These are phyloP conservation scores for Harlomillsia oculata DNA, from an alignment of 1,140 invertebrate genomes.

Conservation along the genomic window DNA sequence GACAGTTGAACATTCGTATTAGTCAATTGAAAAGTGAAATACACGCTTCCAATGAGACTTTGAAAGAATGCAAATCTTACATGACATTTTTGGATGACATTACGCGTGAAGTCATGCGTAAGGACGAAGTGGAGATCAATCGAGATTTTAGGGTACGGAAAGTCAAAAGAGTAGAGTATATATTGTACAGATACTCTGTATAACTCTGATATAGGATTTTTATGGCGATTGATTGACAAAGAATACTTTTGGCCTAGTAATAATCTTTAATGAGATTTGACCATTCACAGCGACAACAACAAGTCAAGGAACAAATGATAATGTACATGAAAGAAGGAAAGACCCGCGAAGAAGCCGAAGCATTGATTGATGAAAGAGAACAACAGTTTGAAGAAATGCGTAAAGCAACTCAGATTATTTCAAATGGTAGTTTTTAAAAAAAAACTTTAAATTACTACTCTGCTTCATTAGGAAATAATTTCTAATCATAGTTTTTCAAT, in stretches of 20 bases:
- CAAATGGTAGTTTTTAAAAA: too few species aligned
- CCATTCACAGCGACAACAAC: slow-evolving; percentile 17
- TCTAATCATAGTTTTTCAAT: too few species aligned
- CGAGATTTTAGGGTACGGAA: slow-evolving; percentile 14
- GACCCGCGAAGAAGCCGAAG: slow-evolving; percentile 20
- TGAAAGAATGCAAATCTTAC: slow-evolving; percentile 28
- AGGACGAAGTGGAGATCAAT: slow-evolving; percentile 28
- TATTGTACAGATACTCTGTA: background rate
- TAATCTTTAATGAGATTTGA: too few species aligned
- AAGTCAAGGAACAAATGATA: slow-evolving; percentile 32
- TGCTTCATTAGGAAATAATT: too few species aligned
- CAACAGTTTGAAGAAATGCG: slow-evolving; percentile 1
- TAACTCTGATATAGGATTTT: background rate
- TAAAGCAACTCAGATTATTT: too few species aligned
- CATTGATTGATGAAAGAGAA: slow-evolving; percentile 13
- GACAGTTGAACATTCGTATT: slow-evolving; percentile 28
- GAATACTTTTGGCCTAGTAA: too few species aligned
- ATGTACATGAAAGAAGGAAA: slow-evolving; percentile 26
- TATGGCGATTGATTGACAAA: too few species aligned
- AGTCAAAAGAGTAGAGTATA: background rate
- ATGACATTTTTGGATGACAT: slow-evolving; percentile 32
- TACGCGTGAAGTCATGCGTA: slow-evolving; percentile 23
- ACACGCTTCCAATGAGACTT: slow-evolving; percentile 20
- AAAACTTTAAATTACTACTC: too few species aligned
- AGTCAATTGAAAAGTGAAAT: slow-evolving; percentile 30